phyloP scores from a whole-genome alignment of 2,113 vertebrate species.

The Oreochromis tanganicae region DNA sequence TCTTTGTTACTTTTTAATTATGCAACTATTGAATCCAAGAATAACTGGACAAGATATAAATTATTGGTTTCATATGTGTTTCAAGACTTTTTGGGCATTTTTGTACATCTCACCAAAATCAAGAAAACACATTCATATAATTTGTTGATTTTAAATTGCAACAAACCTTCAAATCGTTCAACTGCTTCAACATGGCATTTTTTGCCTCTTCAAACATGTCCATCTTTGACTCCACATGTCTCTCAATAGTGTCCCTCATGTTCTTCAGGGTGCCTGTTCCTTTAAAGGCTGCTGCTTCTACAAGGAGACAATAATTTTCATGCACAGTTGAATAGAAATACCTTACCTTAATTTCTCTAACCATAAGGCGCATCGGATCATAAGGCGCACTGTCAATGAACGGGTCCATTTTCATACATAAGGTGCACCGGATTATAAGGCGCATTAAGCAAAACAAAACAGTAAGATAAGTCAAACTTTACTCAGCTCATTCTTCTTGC shows the following conservation, averaged over 20 bases:
- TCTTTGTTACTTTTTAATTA: background rate
- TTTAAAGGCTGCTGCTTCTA: background rate
- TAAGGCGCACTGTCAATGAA: no score
- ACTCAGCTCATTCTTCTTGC: no score
- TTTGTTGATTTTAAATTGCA: background rate
- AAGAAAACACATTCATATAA: no score
- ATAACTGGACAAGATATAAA: background rate
- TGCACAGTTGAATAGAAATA: background rate
- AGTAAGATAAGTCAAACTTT: no score
- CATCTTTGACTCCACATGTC: background rate
- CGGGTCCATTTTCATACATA: background rate
- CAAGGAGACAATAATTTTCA: background rate
- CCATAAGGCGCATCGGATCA: no score
- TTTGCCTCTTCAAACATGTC: background rate
- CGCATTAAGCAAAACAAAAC: no score
- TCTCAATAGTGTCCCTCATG: background rate
- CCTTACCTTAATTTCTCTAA: background rate
- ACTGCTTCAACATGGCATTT: background rate
- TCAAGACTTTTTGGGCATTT: background rate
- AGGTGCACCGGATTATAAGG: no score
- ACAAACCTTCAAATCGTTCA: background rate
- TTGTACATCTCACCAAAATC: no score
- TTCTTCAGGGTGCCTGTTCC: accelerated
- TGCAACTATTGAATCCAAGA: background rate
- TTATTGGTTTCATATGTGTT: background rate